Percentiles rank a stretch among this genome's conserved stretches.
Conservation (phyloP, 2,113 vertebrate genomes). For the Nansenia antarctica region DNA sequence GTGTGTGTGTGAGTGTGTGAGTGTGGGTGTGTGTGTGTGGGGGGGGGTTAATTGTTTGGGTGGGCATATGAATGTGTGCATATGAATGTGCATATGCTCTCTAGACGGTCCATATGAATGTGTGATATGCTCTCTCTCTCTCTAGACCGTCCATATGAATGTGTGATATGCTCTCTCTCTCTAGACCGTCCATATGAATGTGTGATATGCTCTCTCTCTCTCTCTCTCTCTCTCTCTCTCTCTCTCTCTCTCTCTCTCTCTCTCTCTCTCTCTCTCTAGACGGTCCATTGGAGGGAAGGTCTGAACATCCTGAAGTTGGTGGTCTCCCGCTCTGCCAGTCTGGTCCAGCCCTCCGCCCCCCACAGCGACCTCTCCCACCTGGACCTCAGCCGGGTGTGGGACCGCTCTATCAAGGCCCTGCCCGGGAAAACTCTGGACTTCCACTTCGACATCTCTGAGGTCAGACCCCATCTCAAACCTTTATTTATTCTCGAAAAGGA, state of each 20-base stretch:
- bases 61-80: slow-evolving; percentile 27
- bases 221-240: neutral
- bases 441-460: slow-evolving; percentile 94
- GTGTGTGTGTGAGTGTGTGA: slow-evolving; percentile 71
- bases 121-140: slow-evolving; percentile 68
- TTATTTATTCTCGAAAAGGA: too few species aligned
- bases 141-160: slow-evolving; percentile 72
- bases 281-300: slow-evolving; percentile 90
- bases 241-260: neutral
- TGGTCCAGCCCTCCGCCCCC: slow-evolving; percentile 84
- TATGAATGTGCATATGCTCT: slow-evolving; percentile 79
- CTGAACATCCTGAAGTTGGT: slow-evolving; percentile 90
- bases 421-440: slow-evolving; percentile 94
- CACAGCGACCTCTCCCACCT: slow-evolving; percentile 83
- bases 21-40: neutral
- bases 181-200: slow-evolving; percentile 76
- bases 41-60: too few species aligned
- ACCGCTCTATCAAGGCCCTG: slow-evolving; percentile 88
- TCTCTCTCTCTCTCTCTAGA: slow-evolving; percentile 65
- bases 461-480: slow-evolving; percentile 44
- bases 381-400: slow-evolving; percentile 87
- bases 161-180: slow-evolving; percentile 69
- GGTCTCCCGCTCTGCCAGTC: slow-evolving; percentile 89
- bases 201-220: slow-evolving; percentile 66
- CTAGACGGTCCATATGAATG: slow-evolving; percentile 72